Evolutionary conservation across 1,140 invertebrate species (phyloP), one percentile per base, ranked within the genome.

Genomic region (Lysiphlebus fabarum): DNA sequence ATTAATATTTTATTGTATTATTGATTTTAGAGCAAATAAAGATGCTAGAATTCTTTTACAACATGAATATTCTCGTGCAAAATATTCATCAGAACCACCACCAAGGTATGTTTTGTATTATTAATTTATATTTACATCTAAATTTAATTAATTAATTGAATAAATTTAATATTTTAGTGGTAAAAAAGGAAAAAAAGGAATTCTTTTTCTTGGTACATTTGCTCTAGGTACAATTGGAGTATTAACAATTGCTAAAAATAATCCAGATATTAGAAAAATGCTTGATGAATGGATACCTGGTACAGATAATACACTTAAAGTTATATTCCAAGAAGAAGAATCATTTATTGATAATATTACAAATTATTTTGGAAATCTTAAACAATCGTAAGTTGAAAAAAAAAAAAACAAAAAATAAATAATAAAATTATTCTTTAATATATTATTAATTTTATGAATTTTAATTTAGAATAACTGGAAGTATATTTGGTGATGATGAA

Each of bases 201-300:
- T 83, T 38, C 70, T 85, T 42, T 70, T 85, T 17, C 59, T 84
- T 26, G 82, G 83, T 47, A 79, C 82, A 54, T 77, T 82, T 47
- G 82, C 83, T n/a, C 70, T 87, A 49, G 83, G 82, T 45, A 71
- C 73, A 9, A 62, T 76, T 56, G 80, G 75, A 36, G 62, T 80
- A 63, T 67, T 83, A 59, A 65, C 72, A 1, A 87, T 86, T 69
- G 86, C 85, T 26, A 90, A 88, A 79, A 85, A 84, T 66, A 84
- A 89, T 71, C 80, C 82, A 47, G 83, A 87, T 47, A 85, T 89
- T 64, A 81, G 88, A 60, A 81, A 83, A 67, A 82, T 78, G 67
- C 69, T 90, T 5, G 84, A 85, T 67, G 77, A 82, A 45, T 87
- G 87, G 75, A 80, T 84, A 42, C 90, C 89, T 48, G 86, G 83